Conservation (phyloP, 2,113 vertebrate species). For the Stictonetta naevosa region DNA sequence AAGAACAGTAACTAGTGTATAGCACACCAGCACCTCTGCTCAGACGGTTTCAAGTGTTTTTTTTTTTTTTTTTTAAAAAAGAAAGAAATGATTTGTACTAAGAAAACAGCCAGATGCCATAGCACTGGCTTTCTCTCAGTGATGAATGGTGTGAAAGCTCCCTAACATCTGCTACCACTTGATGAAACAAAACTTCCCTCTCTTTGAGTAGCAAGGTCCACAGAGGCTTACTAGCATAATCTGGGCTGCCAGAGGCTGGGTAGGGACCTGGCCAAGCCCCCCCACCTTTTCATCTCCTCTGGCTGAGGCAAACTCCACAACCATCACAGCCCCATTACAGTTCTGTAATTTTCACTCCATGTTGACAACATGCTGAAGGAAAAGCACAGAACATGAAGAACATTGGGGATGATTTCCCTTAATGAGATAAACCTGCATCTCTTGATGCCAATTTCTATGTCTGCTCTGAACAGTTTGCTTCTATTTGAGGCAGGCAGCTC, state of each 20-base stretch:
- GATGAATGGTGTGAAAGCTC: constrained; percentile 42
- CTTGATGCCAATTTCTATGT: not conserved
- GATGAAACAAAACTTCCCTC: constrained; percentile 61
- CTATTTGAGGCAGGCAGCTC: not conserved
- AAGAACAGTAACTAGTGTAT: not conserved
- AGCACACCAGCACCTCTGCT: not conserved
- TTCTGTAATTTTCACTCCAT: not conserved
- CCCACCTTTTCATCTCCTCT: not conserved
- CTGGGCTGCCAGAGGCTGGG: not conserved
- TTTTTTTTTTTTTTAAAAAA: no score
- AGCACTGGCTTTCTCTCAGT: not conserved
- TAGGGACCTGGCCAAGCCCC: not conserved
- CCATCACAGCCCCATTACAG: not conserved
- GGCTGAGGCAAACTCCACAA: not conserved
- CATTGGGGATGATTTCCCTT: not conserved
- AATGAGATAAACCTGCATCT: not conserved
- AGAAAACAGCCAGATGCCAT: constrained; percentile 52
- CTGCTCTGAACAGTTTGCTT: not conserved
- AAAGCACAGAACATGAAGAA: not conserved
- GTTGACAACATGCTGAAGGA: not conserved
- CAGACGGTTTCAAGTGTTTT: not conserved
- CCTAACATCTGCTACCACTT: constrained; percentile 58
- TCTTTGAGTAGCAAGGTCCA: constrained; percentile 29
- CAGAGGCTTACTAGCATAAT: constrained; percentile 24
- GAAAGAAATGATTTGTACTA: not conserved